These are phyloP conservation scores for Lasioglossum villosulum DNA, from an alignment of 2,888 invertebrate genomes.

Conservation along the genomic window DNA sequence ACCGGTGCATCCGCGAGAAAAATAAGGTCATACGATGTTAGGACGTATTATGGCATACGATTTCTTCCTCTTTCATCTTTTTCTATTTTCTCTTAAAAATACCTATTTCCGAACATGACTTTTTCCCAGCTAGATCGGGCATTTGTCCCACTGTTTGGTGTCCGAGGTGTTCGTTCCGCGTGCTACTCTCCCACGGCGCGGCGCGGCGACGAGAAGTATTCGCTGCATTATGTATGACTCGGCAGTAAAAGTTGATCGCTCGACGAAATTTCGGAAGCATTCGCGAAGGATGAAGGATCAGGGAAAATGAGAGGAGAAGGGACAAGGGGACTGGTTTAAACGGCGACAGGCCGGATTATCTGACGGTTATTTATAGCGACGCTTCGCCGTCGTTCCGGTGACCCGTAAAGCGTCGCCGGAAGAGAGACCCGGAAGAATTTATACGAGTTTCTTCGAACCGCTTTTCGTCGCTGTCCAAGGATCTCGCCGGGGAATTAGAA, in stretches of 20 bases:
- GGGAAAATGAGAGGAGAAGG: neutral
- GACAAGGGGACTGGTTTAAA: constrained; percentile 25
- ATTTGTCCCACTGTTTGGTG: too few relatives aligned
- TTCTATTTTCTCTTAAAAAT: too few relatives aligned
- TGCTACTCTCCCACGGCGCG: neutral
- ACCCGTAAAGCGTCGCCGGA: constrained; percentile 23
- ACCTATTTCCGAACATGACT: too few relatives aligned
- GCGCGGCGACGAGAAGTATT: neutral
- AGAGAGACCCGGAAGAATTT: constrained; percentile 24
- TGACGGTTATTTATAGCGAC: constrained; percentile 7
- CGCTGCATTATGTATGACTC: neutral
- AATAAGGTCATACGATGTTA: too few relatives aligned
- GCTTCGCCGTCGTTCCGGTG: constrained; percentile 22
- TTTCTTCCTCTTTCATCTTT: too few relatives aligned
- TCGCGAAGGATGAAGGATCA: neutral
- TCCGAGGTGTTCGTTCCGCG: neutral
- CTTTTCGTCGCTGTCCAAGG: constrained; percentile 15
- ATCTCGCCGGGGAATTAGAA: constrained; percentile 5
- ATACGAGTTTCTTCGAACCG: neutral
- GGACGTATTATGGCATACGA: too few relatives aligned
- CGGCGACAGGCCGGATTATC: constrained; percentile 21
- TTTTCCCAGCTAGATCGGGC: too few relatives aligned
- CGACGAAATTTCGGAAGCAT: neutral
- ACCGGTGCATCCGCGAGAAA: too few relatives aligned
- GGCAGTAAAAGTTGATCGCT: neutral